phyloP scores from a whole-genome alignment of 1,140 invertebrate species.

The Cardiocondyla obscurior region DNA sequence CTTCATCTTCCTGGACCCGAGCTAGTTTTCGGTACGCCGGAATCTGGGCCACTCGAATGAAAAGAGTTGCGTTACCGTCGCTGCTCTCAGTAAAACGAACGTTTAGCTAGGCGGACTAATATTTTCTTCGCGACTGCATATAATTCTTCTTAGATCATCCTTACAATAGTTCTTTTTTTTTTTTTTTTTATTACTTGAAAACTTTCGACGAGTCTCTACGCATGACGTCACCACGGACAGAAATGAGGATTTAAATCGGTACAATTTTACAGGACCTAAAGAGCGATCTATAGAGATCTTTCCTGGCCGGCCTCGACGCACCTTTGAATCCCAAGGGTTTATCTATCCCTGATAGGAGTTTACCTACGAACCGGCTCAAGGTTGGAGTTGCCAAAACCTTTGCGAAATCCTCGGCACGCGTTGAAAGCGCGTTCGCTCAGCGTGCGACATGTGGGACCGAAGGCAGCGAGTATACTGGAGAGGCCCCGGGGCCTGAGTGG shows the following conservation, averaged over 20 bases:
- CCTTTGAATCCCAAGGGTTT: neutral
- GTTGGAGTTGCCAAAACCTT: slow-evolving; percentile 64
- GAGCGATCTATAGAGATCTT: neutral
- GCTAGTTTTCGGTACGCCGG: slow-evolving; percentile 44
- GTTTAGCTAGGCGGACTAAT: neutral
- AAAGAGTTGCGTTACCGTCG: neutral
- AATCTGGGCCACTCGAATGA: neutral
- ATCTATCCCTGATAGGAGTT: neutral
- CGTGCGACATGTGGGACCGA: slow-evolving; percentile 32
- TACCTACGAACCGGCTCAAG: slow-evolving; percentile 44
- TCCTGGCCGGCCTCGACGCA: neutral
- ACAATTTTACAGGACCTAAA: neutral
- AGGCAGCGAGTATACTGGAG: slow-evolving; percentile 68
- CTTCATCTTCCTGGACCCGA: slow-evolving; percentile 87
- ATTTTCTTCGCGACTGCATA: neutral
- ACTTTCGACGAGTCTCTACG: neutral
- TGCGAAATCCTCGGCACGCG: neutral
- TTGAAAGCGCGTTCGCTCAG: slow-evolving; percentile 2
- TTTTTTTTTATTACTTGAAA: neutral
- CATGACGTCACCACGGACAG: neutral
- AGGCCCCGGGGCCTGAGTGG: slow-evolving; percentile 75
- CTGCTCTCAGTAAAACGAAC: neutral
- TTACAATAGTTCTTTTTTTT: neutral
- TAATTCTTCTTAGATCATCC: neutral
- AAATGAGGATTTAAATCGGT: neutral